A percentile compares a stretch with the other conserved stretches of the same genome.
phyloP scores from a whole-genome alignment of 2,797 vertebrate genomes.

The Rhynchonycteris naso region DNA sequence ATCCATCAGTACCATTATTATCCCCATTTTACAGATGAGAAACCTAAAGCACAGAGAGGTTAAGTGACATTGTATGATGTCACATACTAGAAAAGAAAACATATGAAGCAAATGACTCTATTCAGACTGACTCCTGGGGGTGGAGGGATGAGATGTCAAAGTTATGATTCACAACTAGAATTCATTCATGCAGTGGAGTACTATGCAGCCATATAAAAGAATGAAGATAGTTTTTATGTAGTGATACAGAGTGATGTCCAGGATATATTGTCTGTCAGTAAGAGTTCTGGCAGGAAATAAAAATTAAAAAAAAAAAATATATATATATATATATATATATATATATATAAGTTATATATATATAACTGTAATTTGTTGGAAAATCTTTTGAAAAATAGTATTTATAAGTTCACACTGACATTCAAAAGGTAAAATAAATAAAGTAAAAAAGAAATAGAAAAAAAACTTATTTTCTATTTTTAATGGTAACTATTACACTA shows the following conservation, averaged over 20 bases:
- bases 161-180: not conserved
- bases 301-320: not conserved
- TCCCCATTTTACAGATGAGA: not conserved
- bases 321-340: too few relatives aligned
- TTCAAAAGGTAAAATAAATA: not conserved
- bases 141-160: not conserved
- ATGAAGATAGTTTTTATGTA: not conserved
- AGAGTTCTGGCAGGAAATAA: not conserved
- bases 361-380: not conserved
- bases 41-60: not conserved
- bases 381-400: constrained; percentile 26
- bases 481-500: not conserved
- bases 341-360: not conserved
- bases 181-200: not conserved
- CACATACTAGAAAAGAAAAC: not conserved
- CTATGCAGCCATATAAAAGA: not conserved
- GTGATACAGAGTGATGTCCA: not conserved
- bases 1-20: not conserved
- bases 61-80: not conserved
- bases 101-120: not conserved
- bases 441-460: not conserved
- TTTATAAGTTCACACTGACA: not conserved
- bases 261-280: not conserved
- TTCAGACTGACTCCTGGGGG: not conserved
- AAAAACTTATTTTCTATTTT: not conserved